A percentile compares a stretch with the other conserved stretches of the same genome.
Evolutionary conservation across 2,797 vertebrate species (phyloP).

Genomic region (Acipenser ruthenus): DNA sequence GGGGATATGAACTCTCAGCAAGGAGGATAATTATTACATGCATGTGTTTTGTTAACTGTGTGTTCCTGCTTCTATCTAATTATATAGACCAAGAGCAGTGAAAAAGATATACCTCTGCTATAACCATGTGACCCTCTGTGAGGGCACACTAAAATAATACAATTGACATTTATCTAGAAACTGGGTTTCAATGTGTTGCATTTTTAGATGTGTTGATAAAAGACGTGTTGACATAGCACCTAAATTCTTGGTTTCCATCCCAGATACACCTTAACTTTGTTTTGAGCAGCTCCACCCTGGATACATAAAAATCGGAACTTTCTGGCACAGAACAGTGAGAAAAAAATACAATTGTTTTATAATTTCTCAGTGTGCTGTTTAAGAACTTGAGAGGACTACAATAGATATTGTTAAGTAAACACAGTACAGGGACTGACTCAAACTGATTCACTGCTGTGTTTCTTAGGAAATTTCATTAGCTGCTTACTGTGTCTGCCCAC

Average conservation of each 20-base stretch:
- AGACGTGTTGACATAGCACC: conserved; percentile 31
- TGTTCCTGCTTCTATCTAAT: too few relatives aligned
- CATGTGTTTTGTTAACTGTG: too few relatives aligned
- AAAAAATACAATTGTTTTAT: background rate
- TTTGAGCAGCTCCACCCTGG: conserved; percentile 29
- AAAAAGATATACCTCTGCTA: too few relatives aligned
- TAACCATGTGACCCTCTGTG: too few relatives aligned
- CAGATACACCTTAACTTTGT: conserved; percentile 27
- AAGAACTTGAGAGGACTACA: conserved; percentile 35
- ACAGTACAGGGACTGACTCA: conserved; percentile 28
- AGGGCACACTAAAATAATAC: too few relatives aligned
- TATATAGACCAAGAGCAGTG: too few relatives aligned
- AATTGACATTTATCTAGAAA: too few relatives aligned
- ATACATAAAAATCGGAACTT: conserved; percentile 34
- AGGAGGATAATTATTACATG: too few relatives aligned
- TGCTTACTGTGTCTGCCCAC: background rate
- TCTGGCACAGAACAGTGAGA: conserved; percentile 25
- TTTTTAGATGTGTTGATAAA: conserved; percentile 19
- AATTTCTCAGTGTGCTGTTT: background rate
- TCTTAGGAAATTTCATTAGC: background rate
- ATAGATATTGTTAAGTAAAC: conserved; percentile 54
- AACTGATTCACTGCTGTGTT: background rate
- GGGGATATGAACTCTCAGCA: too few relatives aligned
- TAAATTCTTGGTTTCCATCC: conserved; percentile 31
- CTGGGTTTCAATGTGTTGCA: too few relatives aligned